Percentiles rank a stretch among this genome's conserved stretches.
Evolutionary conservation across 2,888 invertebrate genomes (phyloP).

Genomic region (Apodemia zela): DNA sequence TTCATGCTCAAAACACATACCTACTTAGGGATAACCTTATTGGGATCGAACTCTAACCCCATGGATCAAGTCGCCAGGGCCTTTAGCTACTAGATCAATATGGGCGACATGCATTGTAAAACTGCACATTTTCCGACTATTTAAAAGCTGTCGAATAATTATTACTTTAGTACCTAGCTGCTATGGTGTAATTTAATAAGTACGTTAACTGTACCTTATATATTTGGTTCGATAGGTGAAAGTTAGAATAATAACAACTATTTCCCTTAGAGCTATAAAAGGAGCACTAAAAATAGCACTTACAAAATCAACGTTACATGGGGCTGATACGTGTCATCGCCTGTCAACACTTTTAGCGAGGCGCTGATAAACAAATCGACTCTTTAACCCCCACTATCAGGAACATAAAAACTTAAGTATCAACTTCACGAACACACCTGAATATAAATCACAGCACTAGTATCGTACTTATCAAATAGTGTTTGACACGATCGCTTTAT

Average conservation of each 20-base stretch:
- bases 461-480: constrained; percentile 67
- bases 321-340: constrained; percentile 58
- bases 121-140: too few relatives aligned
- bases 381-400: constrained; percentile 54
- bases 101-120: too few relatives aligned
- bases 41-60: too few relatives aligned
- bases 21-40: too few relatives aligned
- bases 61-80: too few relatives aligned
- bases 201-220: too few relatives aligned
- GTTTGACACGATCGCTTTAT: constrained; percentile 60
- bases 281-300: constrained; percentile 68
- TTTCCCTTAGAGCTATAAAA: constrained; percentile 58
- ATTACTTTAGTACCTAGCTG: too few relatives aligned
- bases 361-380: constrained; percentile 69
- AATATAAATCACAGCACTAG: constrained; percentile 68
- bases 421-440: constrained; percentile 49
- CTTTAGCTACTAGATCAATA: too few relatives aligned
- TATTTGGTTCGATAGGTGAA: background rate
- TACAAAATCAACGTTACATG: constrained; percentile 57
- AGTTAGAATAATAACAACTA: constrained; percentile 7
- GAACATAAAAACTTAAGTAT: constrained; percentile 27
- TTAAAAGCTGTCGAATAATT: too few relatives aligned
- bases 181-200: too few relatives aligned
- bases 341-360: constrained; percentile 58
- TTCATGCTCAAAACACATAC: too few relatives aligned